Base-by-base conservation (phyloP, 2,797 vertebrate species). In the Hephaestus fuliginosus region DNA sequence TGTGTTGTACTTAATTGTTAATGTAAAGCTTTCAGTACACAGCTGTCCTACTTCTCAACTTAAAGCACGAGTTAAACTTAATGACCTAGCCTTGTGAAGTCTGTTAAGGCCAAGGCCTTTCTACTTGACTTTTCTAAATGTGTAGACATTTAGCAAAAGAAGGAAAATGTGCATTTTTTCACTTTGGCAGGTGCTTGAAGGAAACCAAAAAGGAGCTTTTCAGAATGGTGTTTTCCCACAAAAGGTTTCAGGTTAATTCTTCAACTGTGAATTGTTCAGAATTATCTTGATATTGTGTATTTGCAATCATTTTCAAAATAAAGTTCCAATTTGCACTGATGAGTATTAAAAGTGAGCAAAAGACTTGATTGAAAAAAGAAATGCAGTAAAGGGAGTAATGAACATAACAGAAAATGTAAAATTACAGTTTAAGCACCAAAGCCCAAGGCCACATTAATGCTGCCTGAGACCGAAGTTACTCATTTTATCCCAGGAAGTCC, bases 91-190 rank as follows among this genome's bases (percentile, higher is more conserved):
- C 55, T 55, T 62, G 22, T 48, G 13, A 46, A 18, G 30, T 44
- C 39, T 10, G 33, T 5, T 13, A 56, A 70, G 28, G 55, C 1
- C 10, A 8, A 25, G 33, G 18, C 20, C 8, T 30, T 72, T 30
- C 43, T 64, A 3, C 36, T 13, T 15, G 17, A 22, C 8, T 56
- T 49, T 49, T 41, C 43, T 39, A 17, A 66, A 25, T 39, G 43
- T 58, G 36, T 53, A 41, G 58, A n/a, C n/a, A 55, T 63, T 20
- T 39, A 55, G 41, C 66, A 70, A 62, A 44, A 30, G 28, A 58
- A 6, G 18, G 39, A 55, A 55, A 17, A 75, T 41, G 9, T 22
- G 10, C 25, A 25, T 39, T 65, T 28, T 58, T 9, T 30, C 22
- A 11, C 36, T 43, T n/a, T 18, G 30, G 5, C 10, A 3, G 22